Evolutionary conservation across 2,113 vertebrate species (phyloP).

Genomic region (Clupea harengus): DNA sequence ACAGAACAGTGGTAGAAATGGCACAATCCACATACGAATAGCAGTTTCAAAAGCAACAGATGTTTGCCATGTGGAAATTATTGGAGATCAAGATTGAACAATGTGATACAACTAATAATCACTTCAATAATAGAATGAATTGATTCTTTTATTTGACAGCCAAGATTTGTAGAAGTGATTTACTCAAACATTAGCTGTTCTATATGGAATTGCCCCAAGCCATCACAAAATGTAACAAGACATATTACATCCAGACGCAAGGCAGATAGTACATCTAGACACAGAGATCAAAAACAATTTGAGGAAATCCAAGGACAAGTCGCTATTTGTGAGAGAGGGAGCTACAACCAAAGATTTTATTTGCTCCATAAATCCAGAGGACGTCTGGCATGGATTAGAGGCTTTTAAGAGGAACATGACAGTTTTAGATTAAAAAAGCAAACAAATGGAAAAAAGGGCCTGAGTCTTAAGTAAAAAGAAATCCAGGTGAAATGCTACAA

Average conservation of each 20-base stretch:
- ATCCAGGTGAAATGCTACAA: conserved; percentile 60
- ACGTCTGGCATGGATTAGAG: background rate
- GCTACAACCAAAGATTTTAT: conserved; percentile 55
- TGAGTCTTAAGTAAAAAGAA: conserved; percentile 30
- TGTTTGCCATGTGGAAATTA: conserved; percentile 31
- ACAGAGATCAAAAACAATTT: conserved; percentile 32
- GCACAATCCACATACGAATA: conserved; percentile 75
- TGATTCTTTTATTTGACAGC: conserved; percentile 35
- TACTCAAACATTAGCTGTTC: conserved; percentile 49
- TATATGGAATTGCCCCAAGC: conserved; percentile 70
- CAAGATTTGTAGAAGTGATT: conserved; percentile 55
- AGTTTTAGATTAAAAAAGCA: conserved; percentile 26
- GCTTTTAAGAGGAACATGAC: background rate
- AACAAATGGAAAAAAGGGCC: conserved; percentile 6
- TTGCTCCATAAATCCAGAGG: conserved; percentile 2
- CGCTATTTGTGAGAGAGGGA: conserved; percentile 64
- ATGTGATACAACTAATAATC: conserved; percentile 20
- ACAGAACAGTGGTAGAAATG: conserved; percentile 71
- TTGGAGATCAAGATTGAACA: conserved; percentile 21
- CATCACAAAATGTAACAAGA: conserved; percentile 46
- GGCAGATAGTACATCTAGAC: too few species aligned
- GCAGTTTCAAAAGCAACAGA: conserved; percentile 31
- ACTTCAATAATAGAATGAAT: conserved; percentile 14
- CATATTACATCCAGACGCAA: conserved; percentile 57
- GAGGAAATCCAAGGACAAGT: conserved; percentile 45